phyloP scores from a whole-genome alignment of 1,140 invertebrate genomes.

The Homarus americanus region DNA sequence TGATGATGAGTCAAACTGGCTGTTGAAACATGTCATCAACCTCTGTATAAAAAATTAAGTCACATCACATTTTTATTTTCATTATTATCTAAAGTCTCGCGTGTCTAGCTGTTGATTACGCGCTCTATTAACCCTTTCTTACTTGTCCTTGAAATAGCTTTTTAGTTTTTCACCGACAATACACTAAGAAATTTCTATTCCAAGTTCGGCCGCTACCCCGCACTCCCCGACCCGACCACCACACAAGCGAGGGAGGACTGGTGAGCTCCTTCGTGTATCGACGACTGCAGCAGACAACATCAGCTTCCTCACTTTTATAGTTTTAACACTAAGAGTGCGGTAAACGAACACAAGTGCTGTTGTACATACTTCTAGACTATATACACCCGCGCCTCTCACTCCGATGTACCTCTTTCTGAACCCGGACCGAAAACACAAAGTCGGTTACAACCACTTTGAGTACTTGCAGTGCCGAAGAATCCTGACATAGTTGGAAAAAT shows the following conservation, averaged over 20 bases:
- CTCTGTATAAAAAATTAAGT: too few relatives aligned
- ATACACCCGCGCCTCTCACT: slow-evolving; percentile 4
- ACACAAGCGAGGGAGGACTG: neutral
- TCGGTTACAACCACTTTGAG: neutral
- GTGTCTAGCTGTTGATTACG: too few relatives aligned
- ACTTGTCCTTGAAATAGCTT: too few relatives aligned
- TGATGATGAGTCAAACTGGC: too few relatives aligned
- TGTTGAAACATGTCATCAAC: too few relatives aligned
- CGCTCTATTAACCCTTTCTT: too few relatives aligned
- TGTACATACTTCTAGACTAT: slow-evolving; percentile 8
- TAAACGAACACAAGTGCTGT: neutral
- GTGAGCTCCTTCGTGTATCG: neutral
- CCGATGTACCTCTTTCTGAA: neutral
- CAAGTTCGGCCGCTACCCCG: too few relatives aligned
- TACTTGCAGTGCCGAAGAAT: neutral
- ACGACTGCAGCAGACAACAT: neutral
- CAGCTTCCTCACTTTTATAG: neutral
- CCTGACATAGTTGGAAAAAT: neutral
- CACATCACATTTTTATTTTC: too few relatives aligned
- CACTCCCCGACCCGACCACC: too few relatives aligned
- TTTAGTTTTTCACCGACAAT: too few relatives aligned
- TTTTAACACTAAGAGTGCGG: neutral
- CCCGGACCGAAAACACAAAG: neutral
- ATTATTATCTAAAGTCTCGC: too few relatives aligned
- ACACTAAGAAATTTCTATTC: too few relatives aligned